Evolutionary conservation across 92 coral and sea anemone genomes (phyloP).

Genomic region (Plumapathes pennacea): DNA sequence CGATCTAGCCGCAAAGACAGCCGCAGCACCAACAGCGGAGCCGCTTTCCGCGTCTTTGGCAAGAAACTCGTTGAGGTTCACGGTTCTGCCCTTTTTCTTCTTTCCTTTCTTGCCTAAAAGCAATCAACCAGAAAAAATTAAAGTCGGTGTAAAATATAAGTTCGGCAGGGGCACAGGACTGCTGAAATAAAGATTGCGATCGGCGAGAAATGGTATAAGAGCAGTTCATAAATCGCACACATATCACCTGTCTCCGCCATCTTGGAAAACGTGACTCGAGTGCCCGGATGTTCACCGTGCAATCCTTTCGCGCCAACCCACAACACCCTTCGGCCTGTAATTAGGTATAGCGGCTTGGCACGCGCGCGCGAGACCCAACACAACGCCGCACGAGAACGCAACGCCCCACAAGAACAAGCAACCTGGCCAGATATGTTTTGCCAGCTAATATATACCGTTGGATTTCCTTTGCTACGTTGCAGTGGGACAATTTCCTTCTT

Average conservation of each 20-base stretch:
- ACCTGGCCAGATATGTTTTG: too few species aligned
- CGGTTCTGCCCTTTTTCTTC: slow-evolving; percentile 88
- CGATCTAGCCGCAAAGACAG: slow-evolving; percentile 63
- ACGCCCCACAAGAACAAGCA: too few species aligned
- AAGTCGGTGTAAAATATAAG: not conserved
- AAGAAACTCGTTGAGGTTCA: slow-evolving; percentile 84
- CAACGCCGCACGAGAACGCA: too few species aligned
- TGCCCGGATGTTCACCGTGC: slow-evolving; percentile 60
- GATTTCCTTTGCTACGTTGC: too few species aligned
- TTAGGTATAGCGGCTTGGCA: too few species aligned
- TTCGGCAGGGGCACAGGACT: not conserved
- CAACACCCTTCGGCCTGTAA: slow-evolving; percentile 1
- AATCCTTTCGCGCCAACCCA: slow-evolving; percentile 52
- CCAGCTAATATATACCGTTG: too few species aligned
- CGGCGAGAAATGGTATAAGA: slow-evolving; percentile 15
- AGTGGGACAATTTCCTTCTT: too few species aligned
- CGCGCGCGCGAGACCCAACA: too few species aligned
- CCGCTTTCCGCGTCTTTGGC: slow-evolving; percentile 68
- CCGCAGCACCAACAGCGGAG: slow-evolving; percentile 62
- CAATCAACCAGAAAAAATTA: not conserved
- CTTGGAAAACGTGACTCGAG: slow-evolving; percentile 82
- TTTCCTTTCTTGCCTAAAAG: slow-evolving; percentile 82
- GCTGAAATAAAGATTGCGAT: slow-evolving; percentile 7
- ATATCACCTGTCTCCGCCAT: slow-evolving; percentile 99
- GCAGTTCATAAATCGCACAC: slow-evolving; percentile 2